Evolutionary conservation across 2,797 vertebrate genomes (phyloP), one percentile per base, ranked within the genome.

Genomic region (Dipus sagitta): DNA sequence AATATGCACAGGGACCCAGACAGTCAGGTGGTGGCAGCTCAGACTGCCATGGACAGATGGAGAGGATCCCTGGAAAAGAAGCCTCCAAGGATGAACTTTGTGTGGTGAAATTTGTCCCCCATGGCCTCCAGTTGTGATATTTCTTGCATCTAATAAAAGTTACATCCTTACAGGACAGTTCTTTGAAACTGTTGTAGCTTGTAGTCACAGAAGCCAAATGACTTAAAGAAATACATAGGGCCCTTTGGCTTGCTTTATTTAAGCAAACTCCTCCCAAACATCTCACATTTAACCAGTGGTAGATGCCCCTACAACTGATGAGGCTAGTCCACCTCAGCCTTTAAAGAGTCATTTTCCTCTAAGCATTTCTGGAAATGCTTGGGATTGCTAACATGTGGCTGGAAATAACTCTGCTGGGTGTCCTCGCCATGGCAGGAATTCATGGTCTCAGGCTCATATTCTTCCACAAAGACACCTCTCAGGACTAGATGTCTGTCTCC

Each of bases 351-450:
- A 20, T 64, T 92, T 78, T 81, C 70, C 79, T 64, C 34, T 90
- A 91, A 86, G 67, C 77, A 90, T 91, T 90, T 95, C 77, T 92
- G 74, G 76, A 92, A 96, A 81, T 81, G 68, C n/a, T 80, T 32
- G 42, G 32, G 6, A 23, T 60, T 79, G 26, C 77, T 54, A 38
- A 84, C 21, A 26, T 58, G 64, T 23, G 30, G 60, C 67, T 60
- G 65, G 79, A 92, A 93, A 80, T 54, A 74, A 70, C 76, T 68
- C 28, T 6, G 8, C 20, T 15, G 8, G 47, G 17, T 62, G 30
- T 58, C 62, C 42, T 74, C 64, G 62, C 23, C 1, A 1, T 77
- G 30, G 30, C 8, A 8, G 42, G 67, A 60, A 65, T 47, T 72
- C 74, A 7, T 2, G 32, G 52, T 30, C 18, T 9, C 3, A 28